Conservation (phyloP, 2,888 invertebrate species). For the Tribolium freemani region DNA sequence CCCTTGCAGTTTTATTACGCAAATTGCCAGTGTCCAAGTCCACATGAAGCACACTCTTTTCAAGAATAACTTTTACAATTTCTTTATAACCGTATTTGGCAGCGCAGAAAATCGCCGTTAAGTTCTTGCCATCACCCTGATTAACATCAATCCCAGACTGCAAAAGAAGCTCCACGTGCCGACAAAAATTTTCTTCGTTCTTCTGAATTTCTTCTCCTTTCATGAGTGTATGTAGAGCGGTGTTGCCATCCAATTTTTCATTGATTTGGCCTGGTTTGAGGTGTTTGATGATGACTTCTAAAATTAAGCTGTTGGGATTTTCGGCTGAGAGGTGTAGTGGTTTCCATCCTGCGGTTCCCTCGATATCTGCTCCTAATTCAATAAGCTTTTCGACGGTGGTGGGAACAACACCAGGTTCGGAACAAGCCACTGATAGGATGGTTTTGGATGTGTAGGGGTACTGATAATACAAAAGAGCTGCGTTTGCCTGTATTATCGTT, state of each 20-base stretch:
- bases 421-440: conserved; percentile 67
- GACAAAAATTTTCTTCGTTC: conserved; percentile 61
- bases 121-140: conserved; percentile 52
- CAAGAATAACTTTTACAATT: conserved; percentile 71
- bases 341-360: conserved; percentile 70
- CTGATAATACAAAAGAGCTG: conserved; percentile 71
- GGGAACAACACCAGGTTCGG: conserved; percentile 71
- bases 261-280: conserved; percentile 52
- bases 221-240: conserved; percentile 62
- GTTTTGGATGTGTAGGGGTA: conserved; percentile 74
- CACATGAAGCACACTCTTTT: conserved; percentile 69
- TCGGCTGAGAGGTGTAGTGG: conserved; percentile 78
- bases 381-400: conserved; percentile 74
- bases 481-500: conserved; percentile 69
- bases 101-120: conserved; percentile 72
- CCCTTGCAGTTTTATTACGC: conserved; percentile 72
- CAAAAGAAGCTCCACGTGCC: conserved; percentile 55
- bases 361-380: conserved; percentile 73
- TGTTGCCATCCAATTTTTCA: conserved; percentile 54
- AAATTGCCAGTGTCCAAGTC: conserved; percentile 68
- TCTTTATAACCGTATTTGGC: conserved; percentile 72
- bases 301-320: conserved; percentile 66
- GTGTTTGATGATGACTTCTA: conserved; percentile 69
- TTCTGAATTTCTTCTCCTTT: conserved; percentile 64
- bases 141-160: conserved; percentile 57